phyloP scores from a whole-genome alignment of 2,888 invertebrate species.

The Hirtodrosophila duncani region DNA sequence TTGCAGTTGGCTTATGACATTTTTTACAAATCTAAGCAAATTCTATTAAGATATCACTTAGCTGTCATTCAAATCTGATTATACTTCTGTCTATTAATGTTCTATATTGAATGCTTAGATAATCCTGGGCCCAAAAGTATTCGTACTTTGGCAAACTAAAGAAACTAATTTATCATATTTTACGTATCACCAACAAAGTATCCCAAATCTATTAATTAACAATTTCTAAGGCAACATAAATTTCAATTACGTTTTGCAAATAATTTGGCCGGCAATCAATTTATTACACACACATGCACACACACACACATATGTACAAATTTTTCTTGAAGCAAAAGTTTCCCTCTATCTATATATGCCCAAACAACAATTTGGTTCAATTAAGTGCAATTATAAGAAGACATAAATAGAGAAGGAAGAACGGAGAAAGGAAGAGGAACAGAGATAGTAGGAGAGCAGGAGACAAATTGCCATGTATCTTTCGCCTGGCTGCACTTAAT shows the following conservation, averaged over 20 bases:
- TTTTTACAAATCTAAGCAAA: too few relatives aligned
- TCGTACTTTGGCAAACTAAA: too few relatives aligned
- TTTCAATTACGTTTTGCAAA: constrained; percentile 43
- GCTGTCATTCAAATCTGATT: too few relatives aligned
- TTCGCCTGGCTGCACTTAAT: constrained; percentile 51
- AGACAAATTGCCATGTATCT: neutral
- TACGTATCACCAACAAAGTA: too few relatives aligned
- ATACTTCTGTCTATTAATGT: too few relatives aligned
- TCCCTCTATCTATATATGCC: constrained; percentile 28
- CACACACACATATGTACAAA: neutral
- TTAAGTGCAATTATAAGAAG: constrained; percentile 50
- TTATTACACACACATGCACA: constrained; percentile 32
- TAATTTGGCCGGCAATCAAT: constrained; percentile 34
- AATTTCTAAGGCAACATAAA: too few relatives aligned
- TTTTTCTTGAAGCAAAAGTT: constrained; percentile 21
- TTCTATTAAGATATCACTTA: too few relatives aligned
- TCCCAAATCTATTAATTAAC: too few relatives aligned
- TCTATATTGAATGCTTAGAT: too few relatives aligned
- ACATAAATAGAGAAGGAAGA: constrained; percentile 1
- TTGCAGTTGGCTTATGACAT: too few relatives aligned
- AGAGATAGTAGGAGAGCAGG: neutral
- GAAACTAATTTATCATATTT: too few relatives aligned
- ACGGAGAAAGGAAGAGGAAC: neutral
- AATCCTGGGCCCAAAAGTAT: too few relatives aligned
- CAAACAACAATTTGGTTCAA: constrained; percentile 51